Evolutionary conservation across 2,113 vertebrate genomes (phyloP).

Genomic region (Geococcyx californianus): DNA sequence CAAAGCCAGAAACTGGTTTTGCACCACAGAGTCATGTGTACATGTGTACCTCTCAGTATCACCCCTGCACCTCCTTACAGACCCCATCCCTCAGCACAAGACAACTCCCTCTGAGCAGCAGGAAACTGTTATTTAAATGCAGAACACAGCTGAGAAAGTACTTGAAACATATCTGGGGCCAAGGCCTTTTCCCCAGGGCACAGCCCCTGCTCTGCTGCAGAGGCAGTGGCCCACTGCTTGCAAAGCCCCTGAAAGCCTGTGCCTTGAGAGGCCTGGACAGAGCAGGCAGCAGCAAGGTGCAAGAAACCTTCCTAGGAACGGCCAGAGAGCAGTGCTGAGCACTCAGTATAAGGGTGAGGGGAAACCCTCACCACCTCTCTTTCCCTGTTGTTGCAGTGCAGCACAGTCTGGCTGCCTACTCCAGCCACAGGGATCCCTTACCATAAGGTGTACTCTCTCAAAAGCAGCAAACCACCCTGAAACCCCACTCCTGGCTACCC

Average conservation of each 20-base stretch:
- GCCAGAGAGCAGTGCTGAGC: not conserved
- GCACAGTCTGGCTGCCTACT: not conserved
- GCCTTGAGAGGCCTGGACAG: not conserved
- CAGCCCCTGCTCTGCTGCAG: not conserved
- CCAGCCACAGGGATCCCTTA: not conserved
- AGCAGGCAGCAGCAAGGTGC: not conserved
- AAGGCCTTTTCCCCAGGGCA: not conserved
- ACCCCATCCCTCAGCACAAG: not conserved
- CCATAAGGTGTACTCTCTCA: not conserved
- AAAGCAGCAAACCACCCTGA: not conserved
- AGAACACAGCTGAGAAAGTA: not conserved
- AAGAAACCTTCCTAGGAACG: not conserved
- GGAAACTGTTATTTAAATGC: not conserved
- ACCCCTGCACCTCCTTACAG: not conserved
- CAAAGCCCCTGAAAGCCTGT: not conserved
- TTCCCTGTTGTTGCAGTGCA: not conserved
- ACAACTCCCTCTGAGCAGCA: not conserved
- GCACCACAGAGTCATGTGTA: not conserved
- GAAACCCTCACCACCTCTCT: not conserved
- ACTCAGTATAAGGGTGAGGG: not conserved
- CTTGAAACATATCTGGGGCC: not conserved
- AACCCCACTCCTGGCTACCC: not conserved
- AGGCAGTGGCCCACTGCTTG: not conserved
- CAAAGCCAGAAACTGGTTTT: not conserved
- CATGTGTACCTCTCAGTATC: not conserved